Evolutionary conservation across 2,888 invertebrate genomes (phyloP).

Genomic region (Sphecodes monilicornis): DNA sequence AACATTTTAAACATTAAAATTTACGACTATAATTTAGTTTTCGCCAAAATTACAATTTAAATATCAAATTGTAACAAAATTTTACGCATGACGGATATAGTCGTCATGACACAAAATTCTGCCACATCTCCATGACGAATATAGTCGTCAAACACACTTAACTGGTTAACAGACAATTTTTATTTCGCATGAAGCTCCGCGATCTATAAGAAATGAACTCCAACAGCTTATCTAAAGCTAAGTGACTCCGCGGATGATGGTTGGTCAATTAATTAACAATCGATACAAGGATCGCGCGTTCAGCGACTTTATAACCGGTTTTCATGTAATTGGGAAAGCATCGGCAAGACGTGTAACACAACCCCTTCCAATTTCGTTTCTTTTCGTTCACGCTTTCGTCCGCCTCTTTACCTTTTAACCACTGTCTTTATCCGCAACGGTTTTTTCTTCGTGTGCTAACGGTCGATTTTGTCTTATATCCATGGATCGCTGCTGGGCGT

Average conservation of each 20-base stretch:
- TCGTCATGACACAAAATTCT: no score
- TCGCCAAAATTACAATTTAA: no score
- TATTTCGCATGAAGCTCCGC: background rate
- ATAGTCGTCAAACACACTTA: no score
- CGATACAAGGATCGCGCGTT: background rate
- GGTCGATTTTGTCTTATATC: conserved; percentile 4
- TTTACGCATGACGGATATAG: no score
- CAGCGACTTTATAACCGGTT: background rate
- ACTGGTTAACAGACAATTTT: no score
- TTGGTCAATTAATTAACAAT: background rate
- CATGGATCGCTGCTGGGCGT: conserved; percentile 26
- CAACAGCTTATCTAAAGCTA: background rate
- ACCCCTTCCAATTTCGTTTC: conserved; percentile 3
- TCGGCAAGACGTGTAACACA: background rate
- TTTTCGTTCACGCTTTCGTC: background rate
- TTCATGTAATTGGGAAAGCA: conserved; percentile 27
- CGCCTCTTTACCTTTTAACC: background rate
- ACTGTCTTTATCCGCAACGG: background rate
- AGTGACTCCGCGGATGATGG: background rate
- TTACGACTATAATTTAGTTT: no score
- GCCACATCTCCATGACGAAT: no score
- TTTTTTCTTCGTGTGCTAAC: background rate
- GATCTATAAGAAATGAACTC: background rate
- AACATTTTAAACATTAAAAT: no score
- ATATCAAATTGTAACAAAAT: no score